These are phyloP conservation scores for Theonella swinhoei DNA, from an alignment of 37 sponge, comb jelly and placozoan genomes.

Conservation along the genomic window DNA sequence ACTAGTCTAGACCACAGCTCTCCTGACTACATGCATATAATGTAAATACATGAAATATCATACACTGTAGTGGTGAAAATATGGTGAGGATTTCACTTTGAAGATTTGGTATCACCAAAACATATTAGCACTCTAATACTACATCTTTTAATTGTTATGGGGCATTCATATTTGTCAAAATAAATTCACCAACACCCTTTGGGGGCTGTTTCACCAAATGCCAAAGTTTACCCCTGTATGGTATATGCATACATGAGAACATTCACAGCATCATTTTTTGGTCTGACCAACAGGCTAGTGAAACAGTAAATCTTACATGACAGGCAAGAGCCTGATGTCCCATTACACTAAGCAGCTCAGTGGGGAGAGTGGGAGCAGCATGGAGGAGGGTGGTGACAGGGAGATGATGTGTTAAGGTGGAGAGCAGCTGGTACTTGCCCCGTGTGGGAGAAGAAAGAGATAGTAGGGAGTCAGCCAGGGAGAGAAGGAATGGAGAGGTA, in stretches of 20 bases:
- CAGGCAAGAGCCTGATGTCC: conserved; percentile 78
- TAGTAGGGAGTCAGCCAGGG: conserved; percentile 30
- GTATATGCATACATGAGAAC: background rate
- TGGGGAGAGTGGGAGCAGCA: conserved; percentile 33
- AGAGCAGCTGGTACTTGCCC: conserved; percentile 55
- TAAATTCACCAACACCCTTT: too few species aligned
- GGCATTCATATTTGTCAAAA: too few species aligned
- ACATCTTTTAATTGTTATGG: too few species aligned
- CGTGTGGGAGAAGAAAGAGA: conserved; percentile 44
- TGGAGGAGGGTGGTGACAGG: conserved; percentile 23
- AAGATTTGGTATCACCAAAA: too few species aligned
- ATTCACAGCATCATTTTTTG: too few species aligned
- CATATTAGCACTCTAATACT: too few species aligned
- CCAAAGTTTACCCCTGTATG: too few species aligned
- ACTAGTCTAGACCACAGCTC: conserved; percentile 61
- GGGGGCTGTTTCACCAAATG: too few species aligned
- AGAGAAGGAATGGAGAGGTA: background rate
- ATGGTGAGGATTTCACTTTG: too few species aligned
- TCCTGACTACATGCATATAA: conserved; percentile 66
- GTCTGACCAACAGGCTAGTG: too few species aligned
- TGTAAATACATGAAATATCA: too few species aligned
- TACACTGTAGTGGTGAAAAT: too few species aligned
- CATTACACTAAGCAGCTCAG: conserved; percentile 65
- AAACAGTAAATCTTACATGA: conserved; percentile 31
- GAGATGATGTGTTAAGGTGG: conserved; percentile 33